phyloP scores from a whole-genome alignment of 2,888 invertebrate species.

The Electrophaes corylata region DNA sequence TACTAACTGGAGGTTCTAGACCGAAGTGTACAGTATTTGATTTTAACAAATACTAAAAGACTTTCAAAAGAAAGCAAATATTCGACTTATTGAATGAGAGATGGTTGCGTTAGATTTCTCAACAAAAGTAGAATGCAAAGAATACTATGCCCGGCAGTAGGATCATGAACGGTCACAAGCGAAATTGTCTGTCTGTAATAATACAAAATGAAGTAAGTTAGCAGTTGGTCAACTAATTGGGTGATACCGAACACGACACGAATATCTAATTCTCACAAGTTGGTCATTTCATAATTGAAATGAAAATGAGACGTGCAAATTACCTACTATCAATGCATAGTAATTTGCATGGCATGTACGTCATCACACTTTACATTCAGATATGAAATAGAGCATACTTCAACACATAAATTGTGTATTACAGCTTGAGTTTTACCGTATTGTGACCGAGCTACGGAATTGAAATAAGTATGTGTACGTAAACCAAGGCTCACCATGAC shows the following conservation, averaged over 20 bases:
- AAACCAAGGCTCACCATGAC: constrained; percentile 52
- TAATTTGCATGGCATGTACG: not conserved
- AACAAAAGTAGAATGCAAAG: not conserved
- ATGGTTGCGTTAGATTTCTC: no score
- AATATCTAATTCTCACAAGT: constrained; percentile 12
- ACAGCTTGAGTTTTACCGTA: constrained; percentile 56
- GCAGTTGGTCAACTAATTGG: constrained; percentile 31
- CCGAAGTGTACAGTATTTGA: no score
- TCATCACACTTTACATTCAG: constrained; percentile 1
- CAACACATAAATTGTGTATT: constrained; percentile 7
- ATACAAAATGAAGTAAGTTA: constrained; percentile 6
- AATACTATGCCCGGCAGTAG: not conserved
- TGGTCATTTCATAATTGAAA: constrained; percentile 31
- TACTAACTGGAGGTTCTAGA: not conserved
- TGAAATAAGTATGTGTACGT: not conserved
- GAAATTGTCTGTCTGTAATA: not conserved
- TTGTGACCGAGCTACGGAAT: constrained; percentile 46
- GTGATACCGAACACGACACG: constrained; percentile 35
- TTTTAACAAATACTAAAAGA: no score
- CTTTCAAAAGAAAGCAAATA: no score
- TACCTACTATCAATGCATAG: not conserved
- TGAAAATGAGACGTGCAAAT: constrained; percentile 36
- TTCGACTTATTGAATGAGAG: no score
- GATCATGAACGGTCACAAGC: not conserved
- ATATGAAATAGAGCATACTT: not conserved